Percentiles rank a stretch among this genome's conserved stretches.
These are phyloP conservation scores for Syngnathoides biaculeatus DNA, from an alignment of 2,113 vertebrate genomes.

Conservation along the genomic window DNA sequence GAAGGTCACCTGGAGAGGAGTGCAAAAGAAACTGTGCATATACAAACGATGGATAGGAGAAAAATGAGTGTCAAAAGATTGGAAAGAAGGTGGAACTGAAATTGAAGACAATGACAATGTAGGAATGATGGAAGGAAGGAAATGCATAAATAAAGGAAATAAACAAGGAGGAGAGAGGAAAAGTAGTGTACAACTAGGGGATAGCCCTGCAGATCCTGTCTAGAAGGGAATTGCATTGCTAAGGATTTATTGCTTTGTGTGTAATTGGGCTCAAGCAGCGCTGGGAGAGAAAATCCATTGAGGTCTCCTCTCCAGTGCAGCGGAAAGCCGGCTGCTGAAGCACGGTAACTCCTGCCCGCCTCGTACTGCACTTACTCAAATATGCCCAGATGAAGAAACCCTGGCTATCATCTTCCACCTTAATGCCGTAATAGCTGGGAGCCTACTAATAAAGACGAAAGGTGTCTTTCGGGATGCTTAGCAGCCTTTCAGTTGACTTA, in stretches of 20 bases:
- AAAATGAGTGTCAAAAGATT: constrained; percentile 2
- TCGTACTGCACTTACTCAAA: constrained; percentile 11
- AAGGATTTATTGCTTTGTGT: constrained; percentile 76
- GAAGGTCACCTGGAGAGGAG: constrained; percentile 43
- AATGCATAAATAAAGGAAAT: constrained; percentile 15
- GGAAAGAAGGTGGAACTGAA: background rate
- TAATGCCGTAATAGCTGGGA: background rate
- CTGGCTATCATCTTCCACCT: constrained; percentile 2
- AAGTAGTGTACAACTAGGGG: constrained; percentile 17
- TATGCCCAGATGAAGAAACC: constrained; percentile 6
- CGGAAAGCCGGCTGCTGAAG: constrained; percentile 37
- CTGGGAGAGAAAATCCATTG: constrained; percentile 68
- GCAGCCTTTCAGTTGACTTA: background rate
- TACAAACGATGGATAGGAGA: constrained; percentile 4
- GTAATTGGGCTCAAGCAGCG: constrained; percentile 75
- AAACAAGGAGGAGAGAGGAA: constrained; percentile 21
- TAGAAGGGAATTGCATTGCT: constrained; percentile 68
- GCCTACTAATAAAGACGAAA: background rate
- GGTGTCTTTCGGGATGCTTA: constrained; percentile 5
- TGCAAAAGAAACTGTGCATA: background rate
- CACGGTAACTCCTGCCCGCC: constrained; percentile 26
- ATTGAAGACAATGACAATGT: constrained; percentile 6
- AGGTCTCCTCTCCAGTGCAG: constrained; percentile 45
- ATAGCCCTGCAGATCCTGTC: constrained; percentile 58
- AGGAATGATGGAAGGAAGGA: constrained; percentile 16